Conservation (phyloP, 2,113 vertebrate genomes). For the Siphamia tubifer region DNA sequence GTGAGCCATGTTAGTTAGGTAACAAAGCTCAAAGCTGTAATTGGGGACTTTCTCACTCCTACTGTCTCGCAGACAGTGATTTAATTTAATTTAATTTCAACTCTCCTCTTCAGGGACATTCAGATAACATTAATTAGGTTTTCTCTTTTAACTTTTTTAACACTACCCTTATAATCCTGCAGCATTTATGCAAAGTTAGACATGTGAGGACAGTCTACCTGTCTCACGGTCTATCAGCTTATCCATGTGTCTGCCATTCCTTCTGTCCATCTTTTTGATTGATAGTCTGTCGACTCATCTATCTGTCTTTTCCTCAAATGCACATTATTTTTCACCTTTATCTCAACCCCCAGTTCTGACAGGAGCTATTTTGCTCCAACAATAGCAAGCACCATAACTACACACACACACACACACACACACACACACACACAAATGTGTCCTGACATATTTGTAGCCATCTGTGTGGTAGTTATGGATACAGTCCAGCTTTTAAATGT, state of each 20-base stretch:
- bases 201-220: not conserved
- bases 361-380: constrained; percentile 23
- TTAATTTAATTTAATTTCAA: constrained; percentile 50
- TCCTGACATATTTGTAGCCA: not conserved
- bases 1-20: constrained; percentile 4
- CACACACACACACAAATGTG: constrained; percentile 1
- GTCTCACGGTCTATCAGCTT: not conserved
- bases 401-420: not conserved
- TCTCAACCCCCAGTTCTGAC: constrained; percentile 23
- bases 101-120: constrained; percentile 29
- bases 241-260: not conserved
- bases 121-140: constrained; percentile 66
- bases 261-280: not conserved
- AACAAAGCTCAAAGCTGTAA: constrained; percentile 28
- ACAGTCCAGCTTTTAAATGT: constrained; percentile 48
- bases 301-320: not conserved
- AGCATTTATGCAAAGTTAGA: constrained; percentile 5
- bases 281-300: not conserved
- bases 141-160: constrained; percentile 55
- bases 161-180: constrained; percentile 18
- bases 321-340: constrained; percentile 42
- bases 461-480: constrained; percentile 50
- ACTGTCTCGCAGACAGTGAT: constrained; percentile 34
- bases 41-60: constrained; percentile 1
- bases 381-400: not conserved